Evolutionary conservation across 2,888 invertebrate genomes (phyloP).

Genomic region (Tinea pellionella): DNA sequence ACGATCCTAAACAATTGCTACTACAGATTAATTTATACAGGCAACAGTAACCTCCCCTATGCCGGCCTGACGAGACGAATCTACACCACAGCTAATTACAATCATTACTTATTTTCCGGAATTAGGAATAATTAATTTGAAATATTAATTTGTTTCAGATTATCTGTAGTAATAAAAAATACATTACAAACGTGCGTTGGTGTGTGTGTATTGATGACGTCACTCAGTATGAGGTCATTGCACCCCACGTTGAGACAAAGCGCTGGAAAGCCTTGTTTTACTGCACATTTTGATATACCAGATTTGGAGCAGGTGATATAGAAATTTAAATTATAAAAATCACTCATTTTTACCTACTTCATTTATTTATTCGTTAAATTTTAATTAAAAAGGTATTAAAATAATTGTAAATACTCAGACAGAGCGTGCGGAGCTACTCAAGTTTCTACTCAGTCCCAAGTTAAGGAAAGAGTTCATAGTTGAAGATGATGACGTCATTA

Average conservation of each 20-base stretch:
- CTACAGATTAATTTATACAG: too few relatives aligned
- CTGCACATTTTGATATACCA: constrained; percentile 48
- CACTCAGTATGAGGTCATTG: constrained; percentile 38
- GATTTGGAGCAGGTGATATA: constrained; percentile 42
- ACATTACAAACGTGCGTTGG: constrained; percentile 43
- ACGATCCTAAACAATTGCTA: too few relatives aligned
- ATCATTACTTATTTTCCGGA: too few relatives aligned
- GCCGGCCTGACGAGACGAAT: too few relatives aligned
- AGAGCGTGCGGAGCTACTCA: constrained; percentile 73
- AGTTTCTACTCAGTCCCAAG: constrained; percentile 67
- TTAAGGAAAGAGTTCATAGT: constrained; percentile 53
- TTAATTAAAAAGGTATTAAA: not conserved
- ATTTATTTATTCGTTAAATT: not conserved
- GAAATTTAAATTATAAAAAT: not conserved
- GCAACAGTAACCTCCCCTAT: too few relatives aligned
- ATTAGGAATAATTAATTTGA: too few relatives aligned
- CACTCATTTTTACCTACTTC: not conserved
- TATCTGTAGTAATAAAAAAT: constrained; percentile 48
- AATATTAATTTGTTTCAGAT: constrained; percentile 25
- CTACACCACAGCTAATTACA: too few relatives aligned
- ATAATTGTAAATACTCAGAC: constrained; percentile 39
- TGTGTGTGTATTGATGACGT: constrained; percentile 53
- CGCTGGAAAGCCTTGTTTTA: constrained; percentile 50
- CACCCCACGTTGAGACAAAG: constrained; percentile 47
- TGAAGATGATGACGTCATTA: constrained; percentile 66